These are phyloP conservation scores for Pollenia angustigena DNA, from an alignment of 2,888 invertebrate genomes.

Conservation along the genomic window DNA sequence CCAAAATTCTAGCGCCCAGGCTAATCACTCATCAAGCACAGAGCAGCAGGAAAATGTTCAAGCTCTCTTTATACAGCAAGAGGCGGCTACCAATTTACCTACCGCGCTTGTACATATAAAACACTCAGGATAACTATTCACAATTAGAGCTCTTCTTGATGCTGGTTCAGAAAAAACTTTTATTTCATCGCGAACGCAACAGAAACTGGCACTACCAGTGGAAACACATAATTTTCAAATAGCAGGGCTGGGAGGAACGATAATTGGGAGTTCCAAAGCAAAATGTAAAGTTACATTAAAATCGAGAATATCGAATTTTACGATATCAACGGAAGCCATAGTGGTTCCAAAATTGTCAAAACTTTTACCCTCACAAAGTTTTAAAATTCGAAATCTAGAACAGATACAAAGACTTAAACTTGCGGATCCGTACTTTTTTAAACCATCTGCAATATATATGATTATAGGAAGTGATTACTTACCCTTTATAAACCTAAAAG, in stretches of 20 bases:
- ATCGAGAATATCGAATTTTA: constrained; percentile 22
- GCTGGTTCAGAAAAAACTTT: too few relatives aligned
- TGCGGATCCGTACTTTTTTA: constrained; percentile 44
- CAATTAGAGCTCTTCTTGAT: too few relatives aligned
- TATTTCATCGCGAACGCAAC: not conserved
- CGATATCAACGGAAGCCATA: not conserved
- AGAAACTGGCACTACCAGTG: constrained; percentile 4
- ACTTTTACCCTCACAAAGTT: not conserved
- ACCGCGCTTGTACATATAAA: too few relatives aligned
- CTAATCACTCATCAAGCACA: too few relatives aligned
- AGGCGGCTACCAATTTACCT: too few relatives aligned
- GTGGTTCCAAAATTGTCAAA: not conserved
- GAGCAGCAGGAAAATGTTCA: too few relatives aligned
- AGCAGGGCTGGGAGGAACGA: not conserved
- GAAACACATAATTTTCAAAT: not conserved
- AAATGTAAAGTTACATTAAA: not conserved
- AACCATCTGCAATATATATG: constrained; percentile 31
- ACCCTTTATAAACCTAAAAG: constrained; percentile 34
- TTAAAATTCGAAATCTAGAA: not conserved
- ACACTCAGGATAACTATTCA: too few relatives aligned
- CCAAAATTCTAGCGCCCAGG: not conserved
- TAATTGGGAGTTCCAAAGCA: constrained; percentile 9
- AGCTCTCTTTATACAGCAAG: too few relatives aligned
- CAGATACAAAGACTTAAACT: not conserved
- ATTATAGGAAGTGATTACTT: constrained; percentile 48